phyloP scores from a whole-genome alignment of 1,140 invertebrate species.

The Bombyx mori region DNA sequence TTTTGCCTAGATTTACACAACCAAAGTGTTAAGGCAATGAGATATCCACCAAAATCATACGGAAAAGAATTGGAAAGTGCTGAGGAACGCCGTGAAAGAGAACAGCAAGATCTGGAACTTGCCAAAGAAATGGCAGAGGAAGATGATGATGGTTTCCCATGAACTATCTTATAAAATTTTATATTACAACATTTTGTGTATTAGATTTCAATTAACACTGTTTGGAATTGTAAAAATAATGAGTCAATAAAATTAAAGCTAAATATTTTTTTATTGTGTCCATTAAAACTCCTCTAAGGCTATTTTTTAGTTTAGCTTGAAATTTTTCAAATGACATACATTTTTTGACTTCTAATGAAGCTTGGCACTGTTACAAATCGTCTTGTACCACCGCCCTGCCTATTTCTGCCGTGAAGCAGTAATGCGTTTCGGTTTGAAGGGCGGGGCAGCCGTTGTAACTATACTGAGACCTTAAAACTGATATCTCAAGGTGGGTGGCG shows the following conservation, averaged over 20 bases:
- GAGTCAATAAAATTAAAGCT: slow-evolving; percentile 4
- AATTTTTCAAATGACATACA: no score
- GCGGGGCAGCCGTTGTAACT: no score
- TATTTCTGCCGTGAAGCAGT: no score
- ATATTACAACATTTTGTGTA: not conserved
- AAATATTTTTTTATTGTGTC: slow-evolving; percentile 3
- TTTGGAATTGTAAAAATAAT: slow-evolving; percentile 6
- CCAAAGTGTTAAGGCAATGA: slow-evolving; percentile 98
- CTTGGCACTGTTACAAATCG: no score
- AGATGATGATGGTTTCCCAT: slow-evolving; percentile 92
- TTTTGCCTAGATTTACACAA: slow-evolving; percentile 99
- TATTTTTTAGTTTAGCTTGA: no score
- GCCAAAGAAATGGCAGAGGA: slow-evolving; percentile 99
- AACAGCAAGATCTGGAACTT: slow-evolving; percentile 97
- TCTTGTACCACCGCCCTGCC: no score
- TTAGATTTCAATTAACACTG: slow-evolving; percentile 5
- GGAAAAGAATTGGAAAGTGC: slow-evolving; percentile 98
- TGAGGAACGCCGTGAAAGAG: slow-evolving; percentile 94
- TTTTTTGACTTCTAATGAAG: no score
- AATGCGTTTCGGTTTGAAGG: no score
- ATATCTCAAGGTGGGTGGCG: no score
- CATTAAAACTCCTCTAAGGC: not conserved
- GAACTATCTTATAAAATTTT: slow-evolving; percentile 16
- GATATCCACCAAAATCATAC: slow-evolving; percentile 99
- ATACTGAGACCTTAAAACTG: no score